Evolutionary conservation across 2,113 vertebrate species (phyloP).

Genomic region (Opisthocomus hoazin): DNA sequence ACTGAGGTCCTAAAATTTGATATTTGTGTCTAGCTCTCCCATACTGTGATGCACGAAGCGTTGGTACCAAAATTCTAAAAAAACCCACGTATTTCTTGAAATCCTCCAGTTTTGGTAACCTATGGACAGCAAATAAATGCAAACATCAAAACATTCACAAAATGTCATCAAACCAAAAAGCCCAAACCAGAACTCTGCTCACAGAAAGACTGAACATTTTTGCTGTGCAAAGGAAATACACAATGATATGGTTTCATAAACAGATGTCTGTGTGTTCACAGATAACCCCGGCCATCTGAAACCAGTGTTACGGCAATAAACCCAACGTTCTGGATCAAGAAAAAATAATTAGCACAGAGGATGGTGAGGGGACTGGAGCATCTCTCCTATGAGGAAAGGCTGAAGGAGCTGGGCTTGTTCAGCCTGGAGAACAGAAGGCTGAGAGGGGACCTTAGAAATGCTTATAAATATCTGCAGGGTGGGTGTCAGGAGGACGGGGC

Average conservation of each 20-base stretch:
- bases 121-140: background rate
- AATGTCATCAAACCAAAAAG: background rate
- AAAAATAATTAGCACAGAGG: background rate
- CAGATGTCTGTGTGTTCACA: background rate
- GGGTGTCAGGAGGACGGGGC: no score
- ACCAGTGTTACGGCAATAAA: background rate
- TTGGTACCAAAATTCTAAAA: background rate
- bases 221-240: background rate
- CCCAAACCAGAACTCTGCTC: background rate
- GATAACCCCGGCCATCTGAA: background rate
- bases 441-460: no score
- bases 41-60: accelerated
- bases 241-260: accelerated
- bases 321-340: background rate
- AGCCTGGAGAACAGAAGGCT: no score
- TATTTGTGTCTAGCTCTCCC: background rate
- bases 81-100: background rate
- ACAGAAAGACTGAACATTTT: background rate
- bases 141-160: background rate
- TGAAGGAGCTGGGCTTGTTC: no score
- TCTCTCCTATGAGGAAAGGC: no score
- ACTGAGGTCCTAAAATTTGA: background rate
- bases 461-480: no score
- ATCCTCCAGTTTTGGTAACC: background rate
- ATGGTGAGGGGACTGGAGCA: no score